Evolutionary conservation across 2,797 vertebrate species (phyloP).

Genomic region (Rhyacichthys aspro): DNA sequence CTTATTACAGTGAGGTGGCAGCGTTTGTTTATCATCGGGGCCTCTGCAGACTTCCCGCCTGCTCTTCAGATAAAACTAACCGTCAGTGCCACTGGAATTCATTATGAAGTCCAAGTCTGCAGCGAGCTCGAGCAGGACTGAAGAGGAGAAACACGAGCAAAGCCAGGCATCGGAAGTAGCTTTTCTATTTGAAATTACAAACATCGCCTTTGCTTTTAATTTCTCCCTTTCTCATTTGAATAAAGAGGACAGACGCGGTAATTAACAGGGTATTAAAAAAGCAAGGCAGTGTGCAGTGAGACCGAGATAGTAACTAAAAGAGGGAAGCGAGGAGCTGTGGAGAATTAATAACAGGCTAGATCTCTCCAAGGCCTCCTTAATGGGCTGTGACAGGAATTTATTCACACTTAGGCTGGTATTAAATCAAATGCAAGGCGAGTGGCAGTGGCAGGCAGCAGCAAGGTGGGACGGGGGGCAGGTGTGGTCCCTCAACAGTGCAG

Average conservation of each 20-base stretch:
- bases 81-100: constrained; percentile 58
- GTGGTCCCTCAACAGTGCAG: constrained; percentile 41
- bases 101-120: constrained; percentile 56
- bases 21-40: constrained; percentile 73
- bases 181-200: constrained; percentile 72
- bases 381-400: constrained; percentile 87
- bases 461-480: constrained; percentile 41
- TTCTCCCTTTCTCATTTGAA: constrained; percentile 81
- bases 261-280: constrained; percentile 83
- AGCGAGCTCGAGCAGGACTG: constrained; percentile 40
- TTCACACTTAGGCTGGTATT: constrained; percentile 86
- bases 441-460: constrained; percentile 69
- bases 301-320: constrained; percentile 62
- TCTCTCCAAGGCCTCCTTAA: constrained; percentile 86
- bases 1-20: constrained; percentile 53
- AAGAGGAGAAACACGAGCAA: constrained; percentile 35
- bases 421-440: constrained; percentile 80
- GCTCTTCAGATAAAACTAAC: constrained; percentile 73
- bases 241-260: constrained; percentile 80
- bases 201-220: constrained; percentile 73
- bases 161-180: constrained; percentile 36
- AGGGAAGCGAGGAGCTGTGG: constrained; percentile 68
- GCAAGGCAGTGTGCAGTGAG: constrained; percentile 48
- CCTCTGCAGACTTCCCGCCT: constrained; percentile 47
- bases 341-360: constrained; percentile 86